Conservation (phyloP, 1,140 invertebrate species). For the Choristoneura fumiferana region DNA sequence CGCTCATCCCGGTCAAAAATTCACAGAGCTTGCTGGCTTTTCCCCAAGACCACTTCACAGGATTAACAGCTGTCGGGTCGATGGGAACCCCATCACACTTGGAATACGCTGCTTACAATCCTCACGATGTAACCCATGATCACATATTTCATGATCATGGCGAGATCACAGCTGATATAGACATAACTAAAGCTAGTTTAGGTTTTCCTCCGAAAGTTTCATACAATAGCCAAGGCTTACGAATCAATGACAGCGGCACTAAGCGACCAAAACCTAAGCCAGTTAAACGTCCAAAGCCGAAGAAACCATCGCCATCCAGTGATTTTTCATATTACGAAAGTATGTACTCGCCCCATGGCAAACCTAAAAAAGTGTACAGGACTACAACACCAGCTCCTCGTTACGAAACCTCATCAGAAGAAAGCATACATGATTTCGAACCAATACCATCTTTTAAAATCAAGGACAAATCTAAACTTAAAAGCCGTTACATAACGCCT, state of each 20-base stretch:
- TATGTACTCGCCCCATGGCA: constrained; percentile 44
- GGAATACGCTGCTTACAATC: constrained; percentile 69
- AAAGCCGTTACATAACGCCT: constrained; percentile 37
- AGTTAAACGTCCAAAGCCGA: constrained; percentile 41
- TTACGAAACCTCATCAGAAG: constrained; percentile 39
- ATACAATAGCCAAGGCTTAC: constrained; percentile 59
- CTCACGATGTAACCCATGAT: constrained; percentile 70
- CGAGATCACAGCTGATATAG: constrained; percentile 59
- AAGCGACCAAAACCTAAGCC: constrained; percentile 14
- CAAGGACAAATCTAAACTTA: constrained; percentile 43
- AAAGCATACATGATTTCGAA: constrained; percentile 43
- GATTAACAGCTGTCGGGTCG: constrained; percentile 46
- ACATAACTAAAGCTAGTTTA: constrained; percentile 53
- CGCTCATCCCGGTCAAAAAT: constrained; percentile 49
- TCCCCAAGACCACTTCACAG: constrained; percentile 41
- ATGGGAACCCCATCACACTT: constrained; percentile 56
- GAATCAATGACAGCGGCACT: constrained; percentile 33
- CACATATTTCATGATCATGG: constrained; percentile 76
- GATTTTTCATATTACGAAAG: constrained; percentile 70
- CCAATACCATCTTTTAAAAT: constrained; percentile 44
- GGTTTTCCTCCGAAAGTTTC: constrained; percentile 57
- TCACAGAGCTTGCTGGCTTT: constrained; percentile 47
- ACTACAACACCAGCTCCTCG: constrained; percentile 31
- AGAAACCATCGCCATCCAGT: constrained; percentile 34
- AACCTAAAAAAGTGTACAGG: constrained; percentile 39